phyloP scores from a whole-genome alignment of 2,113 vertebrate genomes.

The Thalassarche chlororhynchos region DNA sequence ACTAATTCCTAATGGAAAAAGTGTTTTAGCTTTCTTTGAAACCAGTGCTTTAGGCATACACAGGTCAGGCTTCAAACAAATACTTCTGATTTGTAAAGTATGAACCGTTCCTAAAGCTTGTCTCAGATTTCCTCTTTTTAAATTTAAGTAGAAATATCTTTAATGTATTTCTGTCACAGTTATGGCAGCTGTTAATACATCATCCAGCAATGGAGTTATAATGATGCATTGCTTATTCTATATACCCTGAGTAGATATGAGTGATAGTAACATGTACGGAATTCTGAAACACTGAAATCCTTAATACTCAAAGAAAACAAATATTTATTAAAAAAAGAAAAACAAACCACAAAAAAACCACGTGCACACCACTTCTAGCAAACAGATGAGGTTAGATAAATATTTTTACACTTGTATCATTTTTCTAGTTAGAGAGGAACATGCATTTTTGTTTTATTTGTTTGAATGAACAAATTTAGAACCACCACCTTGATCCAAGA shows the following conservation, averaged over 20 bases:
- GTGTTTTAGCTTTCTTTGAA: neutral
- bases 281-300: neutral
- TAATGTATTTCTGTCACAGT: constrained; percentile 54
- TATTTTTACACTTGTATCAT: neutral
- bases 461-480: neutral
- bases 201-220: constrained; percentile 21
- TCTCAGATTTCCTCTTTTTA: neutral
- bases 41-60: neutral
- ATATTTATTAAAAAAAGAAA: neutral
- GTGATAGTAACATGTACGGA: neutral
- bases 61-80: neutral
- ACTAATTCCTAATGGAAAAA: neutral
- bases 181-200: constrained; percentile 30
- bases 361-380: neutral
- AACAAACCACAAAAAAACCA: neutral
- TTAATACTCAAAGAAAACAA: neutral
- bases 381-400: neutral
- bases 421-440: neutral
- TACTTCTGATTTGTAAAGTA: neutral
- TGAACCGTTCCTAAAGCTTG: neutral
- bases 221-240: constrained; percentile 23
- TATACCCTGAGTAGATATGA: neutral
- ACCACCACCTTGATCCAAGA: neutral
- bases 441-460: neutral
- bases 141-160: neutral